Evolutionary conservation across 2,113 vertebrate species (phyloP), one percentile per base, ranked within the genome.

Genomic region (Xiphias gladius): DNA sequence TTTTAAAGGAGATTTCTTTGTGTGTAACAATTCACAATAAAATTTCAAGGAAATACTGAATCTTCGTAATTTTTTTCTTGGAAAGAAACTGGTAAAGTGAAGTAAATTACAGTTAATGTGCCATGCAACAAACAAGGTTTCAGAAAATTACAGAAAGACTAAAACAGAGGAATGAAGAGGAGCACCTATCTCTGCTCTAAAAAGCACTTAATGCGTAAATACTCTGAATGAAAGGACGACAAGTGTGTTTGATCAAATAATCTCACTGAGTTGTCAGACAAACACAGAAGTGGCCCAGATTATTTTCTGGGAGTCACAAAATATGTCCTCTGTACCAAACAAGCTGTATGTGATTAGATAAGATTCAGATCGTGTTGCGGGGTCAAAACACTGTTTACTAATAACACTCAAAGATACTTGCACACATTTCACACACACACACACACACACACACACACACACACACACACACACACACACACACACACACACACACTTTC

Each of bases 301-400:
- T 54, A 19, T 86, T 88, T 87, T 80, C 35, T 64, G 14, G 19
- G 67, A 48, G 88, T 74, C 58, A 43, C 90, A 86, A 90, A 91
- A 72, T n/a, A 7, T 88, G 91, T 76, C 73, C 89, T 91, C 79
- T 88, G 92, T 86, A 86, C 91, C 85, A 91, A 85, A 77, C 84
- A 82, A 58, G 66, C 26, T 70, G 67, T 0, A 88, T n/a, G n/a
- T n/a, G 91, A 93, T 95, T 87, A 95, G 94, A 96, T 94, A 91
- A 90, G 88, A 83, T 85, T 73, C 30, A 62, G 79, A 86, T 87
- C 10, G 0, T 77, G 68, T 84, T 83, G 77, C 81, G 41, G 26
- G 52, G 74, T 63, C 73, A 82, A 82, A 87, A 71, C 35, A 39
- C 55, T 92, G 87, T 90, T 86, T 85, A 87, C 86, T 86, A 81